Evolutionary conservation across 2,888 invertebrate species (phyloP), one percentile per base, ranked within the genome.

Genomic region (Furcula furcula): DNA sequence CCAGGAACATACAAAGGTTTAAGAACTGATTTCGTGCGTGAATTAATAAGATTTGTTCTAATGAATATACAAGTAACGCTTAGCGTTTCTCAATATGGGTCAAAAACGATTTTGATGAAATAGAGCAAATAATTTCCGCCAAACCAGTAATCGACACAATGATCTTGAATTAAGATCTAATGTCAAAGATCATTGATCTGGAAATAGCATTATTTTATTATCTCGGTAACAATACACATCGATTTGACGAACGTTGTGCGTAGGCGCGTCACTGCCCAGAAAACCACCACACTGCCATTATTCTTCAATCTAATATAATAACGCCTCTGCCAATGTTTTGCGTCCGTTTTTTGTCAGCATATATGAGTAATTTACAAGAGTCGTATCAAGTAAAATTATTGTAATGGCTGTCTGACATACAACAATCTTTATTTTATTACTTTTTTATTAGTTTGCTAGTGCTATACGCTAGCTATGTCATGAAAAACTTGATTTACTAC

Each of bases 261-360:
- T 77, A 62, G 74, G 76, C 67, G 72, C 60, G 55, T 45, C 27
- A 4, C 62, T 46, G 60, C 49, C 59, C 57, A 63, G 63, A 50
- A 55, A 59, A 59, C 40, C 46, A 36, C n/a, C n/a, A n/a, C n/a
- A n/a, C 65, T 65, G 72, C 69, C 72, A 78, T 77, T 80, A 81
- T 70, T 61, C 66, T 63, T 67, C 69, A 75, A 76, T 76, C 65
- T 72, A 76, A 72, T 66, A 69, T 73, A 76, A 76, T 67, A 70
- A 77, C 76, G 69, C 74, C 77, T 55, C 64, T 60, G 57, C 62
- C 30, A 44, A 53, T 66, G 61, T 66, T 73, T 64, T 70, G 64
- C 55, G 49, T 51, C 35, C 31, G 40, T 52, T 76, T 76, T 74
- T 73, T 72, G 62, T 66, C 42, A 60, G 54, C 40, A 38, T 35